Evolutionary conservation across 1,140 invertebrate genomes (phyloP), one percentile per base, ranked within the genome.

Genomic region (Tetragnatha versicolor): DNA sequence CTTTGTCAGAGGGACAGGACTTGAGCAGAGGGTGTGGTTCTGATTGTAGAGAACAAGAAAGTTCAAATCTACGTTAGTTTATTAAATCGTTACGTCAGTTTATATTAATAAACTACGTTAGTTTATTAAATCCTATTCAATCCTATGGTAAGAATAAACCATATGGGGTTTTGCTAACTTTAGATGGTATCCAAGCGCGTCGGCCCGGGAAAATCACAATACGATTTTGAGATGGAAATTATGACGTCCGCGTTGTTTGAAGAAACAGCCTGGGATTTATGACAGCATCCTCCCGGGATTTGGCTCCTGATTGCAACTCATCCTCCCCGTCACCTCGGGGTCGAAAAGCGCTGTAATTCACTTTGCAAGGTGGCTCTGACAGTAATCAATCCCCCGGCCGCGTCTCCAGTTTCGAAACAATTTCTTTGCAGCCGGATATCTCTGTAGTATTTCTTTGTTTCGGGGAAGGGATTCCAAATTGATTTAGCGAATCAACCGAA

Each of bases 151-250:
- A n/a, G n/a, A n/a, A n/a, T n/a, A n/a, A n/a, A n/a, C n/a, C n/a
- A n/a, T n/a, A n/a, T n/a, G n/a, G n/a, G n/a, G n/a, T n/a, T n/a
- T n/a, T n/a, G n/a, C n/a, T n/a, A n/a, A n/a, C n/a, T n/a, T n/a
- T n/a, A n/a, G n/a, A n/a, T n/a, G n/a, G n/a, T n/a, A n/a, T n/a
- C n/a, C n/a, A n/a, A n/a, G n/a, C n/a, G n/a, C n/a, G n/a, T n/a
- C n/a, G n/a, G n/a, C n/a, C 61, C 29, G 39, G 35, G 12, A 65
- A n/a, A 10, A 65, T 39, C 22, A 31, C 29, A 60, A 73, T 73
- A 27, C 53, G 69, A 73, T 73, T 73, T 73, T 51, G 53, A 42
- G n/a, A 53, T 69, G 45, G 17, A 58, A 73, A 58, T 73, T 70
- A 70, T 70, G 68, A 70, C 31, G 47, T 49, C 33, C 69, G 33